These are phyloP conservation scores for Antitype chi DNA, from an alignment of 2,888 invertebrate species.

Conservation along the genomic window DNA sequence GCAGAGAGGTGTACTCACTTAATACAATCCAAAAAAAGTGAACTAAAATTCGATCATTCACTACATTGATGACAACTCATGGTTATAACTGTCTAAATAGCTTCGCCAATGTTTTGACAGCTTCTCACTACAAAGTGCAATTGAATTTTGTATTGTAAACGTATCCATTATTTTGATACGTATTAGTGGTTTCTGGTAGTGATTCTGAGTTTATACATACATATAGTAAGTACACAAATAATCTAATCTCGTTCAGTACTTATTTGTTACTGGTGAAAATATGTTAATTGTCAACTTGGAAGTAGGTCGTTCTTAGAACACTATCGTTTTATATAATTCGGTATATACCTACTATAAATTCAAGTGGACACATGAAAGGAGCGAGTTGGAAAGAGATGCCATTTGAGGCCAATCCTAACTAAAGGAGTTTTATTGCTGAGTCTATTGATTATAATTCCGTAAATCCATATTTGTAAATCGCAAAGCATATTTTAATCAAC, in stretches of 20 bases:
- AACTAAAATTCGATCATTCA: not conserved
- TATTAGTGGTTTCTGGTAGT: slow-evolving; percentile 16
- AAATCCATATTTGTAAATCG: no score
- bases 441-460: no score
- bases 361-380: not conserved
- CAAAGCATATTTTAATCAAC: no score
- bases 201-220: not conserved
- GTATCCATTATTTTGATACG: slow-evolving; percentile 29
- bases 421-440: no score
- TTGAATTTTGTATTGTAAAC: slow-evolving; percentile 28
- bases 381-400: not conserved
- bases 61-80: not conserved
- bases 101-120: slow-evolving; percentile 39
- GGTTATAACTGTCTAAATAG: not conserved
- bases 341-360: not conserved
- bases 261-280: slow-evolving; percentile 4
- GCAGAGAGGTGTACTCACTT: not conserved
- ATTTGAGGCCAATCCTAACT: no score
- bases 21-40: not conserved
- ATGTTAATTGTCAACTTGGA: slow-evolving; percentile 10
- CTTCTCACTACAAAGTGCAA: slow-evolving; percentile 28
- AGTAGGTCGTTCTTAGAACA: slow-evolving; percentile 7
- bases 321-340: not conserved
- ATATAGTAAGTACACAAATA: not conserved
- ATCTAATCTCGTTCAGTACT: slow-evolving; percentile 16